Evolutionary conservation across 1,140 invertebrate genomes (phyloP).

Genomic region (Spodoptera litura): DNA sequence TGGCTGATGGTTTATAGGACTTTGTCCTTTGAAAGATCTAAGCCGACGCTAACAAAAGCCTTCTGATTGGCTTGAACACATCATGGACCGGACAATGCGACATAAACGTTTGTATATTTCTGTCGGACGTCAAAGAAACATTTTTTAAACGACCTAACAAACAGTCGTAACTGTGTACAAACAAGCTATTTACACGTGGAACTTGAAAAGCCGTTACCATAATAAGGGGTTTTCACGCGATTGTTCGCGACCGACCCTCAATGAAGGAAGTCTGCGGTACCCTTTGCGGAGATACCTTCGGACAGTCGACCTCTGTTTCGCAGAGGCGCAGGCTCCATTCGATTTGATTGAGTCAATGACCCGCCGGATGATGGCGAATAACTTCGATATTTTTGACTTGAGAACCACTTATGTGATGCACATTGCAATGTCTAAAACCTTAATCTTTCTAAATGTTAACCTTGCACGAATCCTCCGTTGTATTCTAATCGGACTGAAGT

Average conservation of each 20-base stretch:
- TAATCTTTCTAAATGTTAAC: no score
- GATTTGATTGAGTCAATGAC: slow-evolving; percentile 67
- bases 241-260: slow-evolving; percentile 43
- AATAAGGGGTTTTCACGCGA: slow-evolving; percentile 57
- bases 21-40: slow-evolving; percentile 55
- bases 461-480: no score
- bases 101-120: slow-evolving; percentile 78
- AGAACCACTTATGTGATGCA: no score
- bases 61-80: slow-evolving; percentile 68
- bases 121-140: slow-evolving; percentile 65
- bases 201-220: slow-evolving; percentile 50
- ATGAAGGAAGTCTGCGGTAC: slow-evolving; percentile 50
- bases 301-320: slow-evolving; percentile 48
- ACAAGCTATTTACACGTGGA: slow-evolving; percentile 57
- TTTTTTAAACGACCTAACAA: slow-evolving; percentile 71
- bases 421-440: no score
- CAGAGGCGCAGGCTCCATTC: slow-evolving; percentile 51
- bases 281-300: slow-evolving; percentile 50
- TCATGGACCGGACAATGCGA: slow-evolving; percentile 69
- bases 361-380: slow-evolving; percentile 62
- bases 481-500: no score
- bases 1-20: slow-evolving; percentile 53
- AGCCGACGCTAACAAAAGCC: slow-evolving; percentile 61
- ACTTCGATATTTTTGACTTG: slow-evolving; percentile 63
- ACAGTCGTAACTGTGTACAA: slow-evolving; percentile 69